Evolutionary conservation across 2,888 invertebrate genomes (phyloP).

Genomic region (Pyralis farinalis): DNA sequence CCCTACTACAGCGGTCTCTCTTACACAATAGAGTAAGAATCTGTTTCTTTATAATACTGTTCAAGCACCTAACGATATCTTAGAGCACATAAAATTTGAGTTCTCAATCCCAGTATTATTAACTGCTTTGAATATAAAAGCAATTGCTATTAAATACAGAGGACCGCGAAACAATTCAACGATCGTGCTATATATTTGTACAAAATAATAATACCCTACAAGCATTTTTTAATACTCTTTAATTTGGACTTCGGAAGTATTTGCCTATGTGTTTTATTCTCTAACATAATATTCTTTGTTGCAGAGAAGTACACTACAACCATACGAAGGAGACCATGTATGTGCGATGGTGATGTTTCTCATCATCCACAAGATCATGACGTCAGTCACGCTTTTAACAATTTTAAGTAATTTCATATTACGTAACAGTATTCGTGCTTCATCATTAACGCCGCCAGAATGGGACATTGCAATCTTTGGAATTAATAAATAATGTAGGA

Average conservation of each 20-base stretch:
- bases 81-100: slow-evolving; percentile 8
- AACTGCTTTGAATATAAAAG: background rate
- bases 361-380: slow-evolving; percentile 27
- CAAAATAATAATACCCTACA: slow-evolving; percentile 40
- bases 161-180: slow-evolving; percentile 40
- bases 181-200: slow-evolving; percentile 50
- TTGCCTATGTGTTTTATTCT: background rate
- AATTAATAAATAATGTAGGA: slow-evolving; percentile 25
- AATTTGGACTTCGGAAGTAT: background rate
- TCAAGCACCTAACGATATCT: slow-evolving; percentile 21
- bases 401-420: slow-evolving; percentile 34
- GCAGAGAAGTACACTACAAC: slow-evolving; percentile 72
- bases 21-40: slow-evolving; percentile 77
- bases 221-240: slow-evolving; percentile 42
- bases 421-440: slow-evolving; percentile 77
- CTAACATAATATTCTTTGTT: slow-evolving; percentile 40
- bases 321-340: slow-evolving; percentile 67
- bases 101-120: background rate
- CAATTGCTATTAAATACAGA: slow-evolving; percentile 14
- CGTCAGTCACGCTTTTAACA: slow-evolving; percentile 25
- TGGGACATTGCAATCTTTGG: slow-evolving; percentile 61
- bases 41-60: slow-evolving; percentile 25
- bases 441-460: slow-evolving; percentile 70
- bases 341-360: slow-evolving; percentile 56
- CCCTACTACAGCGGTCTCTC: slow-evolving; percentile 80